Conservation (phyloP, 2,797 vertebrate species). For the Chiloscyllium punctatum region DNA sequence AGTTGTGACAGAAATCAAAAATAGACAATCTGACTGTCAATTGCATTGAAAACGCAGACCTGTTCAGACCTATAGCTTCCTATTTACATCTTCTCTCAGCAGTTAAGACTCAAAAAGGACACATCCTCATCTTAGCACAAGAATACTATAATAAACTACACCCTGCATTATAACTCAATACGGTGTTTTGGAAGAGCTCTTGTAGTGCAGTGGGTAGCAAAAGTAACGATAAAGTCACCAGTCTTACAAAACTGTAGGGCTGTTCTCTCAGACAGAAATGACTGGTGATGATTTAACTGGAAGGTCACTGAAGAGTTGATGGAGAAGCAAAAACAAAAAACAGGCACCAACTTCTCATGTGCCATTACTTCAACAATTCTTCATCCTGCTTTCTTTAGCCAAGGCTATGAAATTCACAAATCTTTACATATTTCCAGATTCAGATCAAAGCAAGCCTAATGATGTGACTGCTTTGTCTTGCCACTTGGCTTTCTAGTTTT, state of each 20-base stretch:
- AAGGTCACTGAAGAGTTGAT: no score
- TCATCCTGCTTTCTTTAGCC: not conserved
- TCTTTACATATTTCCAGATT: not conserved
- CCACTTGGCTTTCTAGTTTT: not conserved
- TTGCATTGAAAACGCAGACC: not conserved
- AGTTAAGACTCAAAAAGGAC: not conserved
- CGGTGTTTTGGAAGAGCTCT: no score
- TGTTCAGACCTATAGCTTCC: not conserved
- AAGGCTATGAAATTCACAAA: not conserved
- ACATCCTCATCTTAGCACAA: not conserved
- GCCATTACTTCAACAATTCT: not conserved
- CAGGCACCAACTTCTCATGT: not conserved
- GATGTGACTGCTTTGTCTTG: not conserved
- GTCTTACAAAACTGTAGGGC: no score
- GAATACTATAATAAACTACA: not conserved
- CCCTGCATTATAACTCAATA: not conserved
- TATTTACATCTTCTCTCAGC: not conserved
- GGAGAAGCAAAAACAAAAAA: not conserved
- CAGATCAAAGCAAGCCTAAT: not conserved
- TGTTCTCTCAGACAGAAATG: no score
- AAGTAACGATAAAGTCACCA: no score
- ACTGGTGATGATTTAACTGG: no score
- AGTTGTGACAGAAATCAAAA: not conserved
- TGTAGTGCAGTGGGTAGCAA: no score
- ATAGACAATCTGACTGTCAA: not conserved